Conservation (phyloP, 2,888 invertebrate species). For the Epinotia bilunana region DNA sequence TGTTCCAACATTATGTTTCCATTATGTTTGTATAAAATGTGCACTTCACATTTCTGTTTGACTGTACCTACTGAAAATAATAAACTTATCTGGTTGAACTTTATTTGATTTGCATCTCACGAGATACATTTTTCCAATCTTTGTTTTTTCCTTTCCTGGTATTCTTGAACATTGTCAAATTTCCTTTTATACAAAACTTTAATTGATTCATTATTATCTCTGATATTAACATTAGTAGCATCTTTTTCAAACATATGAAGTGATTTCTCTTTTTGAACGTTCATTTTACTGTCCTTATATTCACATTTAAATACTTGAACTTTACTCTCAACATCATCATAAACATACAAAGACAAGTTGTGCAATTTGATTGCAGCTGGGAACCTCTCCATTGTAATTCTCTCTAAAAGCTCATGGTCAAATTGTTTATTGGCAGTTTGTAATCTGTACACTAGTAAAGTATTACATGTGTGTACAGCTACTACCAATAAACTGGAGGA, state of each 20-base stretch:
- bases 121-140: slow-evolving; percentile 83
- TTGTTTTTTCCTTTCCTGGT: slow-evolving; percentile 89
- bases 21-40: slow-evolving; percentile 81
- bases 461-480: slow-evolving; percentile 80
- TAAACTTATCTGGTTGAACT: slow-evolving; percentile 74
- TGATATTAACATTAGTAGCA: slow-evolving; percentile 44
- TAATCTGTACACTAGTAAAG: slow-evolving; percentile 78
- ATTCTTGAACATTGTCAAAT: slow-evolving; percentile 92
- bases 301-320: slow-evolving; percentile 66
- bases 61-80: slow-evolving; percentile 75
- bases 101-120: slow-evolving; percentile 47
- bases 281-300: slow-evolving; percentile 57
- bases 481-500: slow-evolving; percentile 76
- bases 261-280: slow-evolving; percentile 52
- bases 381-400: slow-evolving; percentile 69
- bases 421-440: slow-evolving; percentile 58
- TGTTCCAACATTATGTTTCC: slow-evolving; percentile 72
- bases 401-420: slow-evolving; percentile 63
- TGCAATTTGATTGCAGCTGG: slow-evolving; percentile 72
- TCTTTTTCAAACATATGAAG: slow-evolving; percentile 63
- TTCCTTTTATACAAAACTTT: slow-evolving; percentile 89
- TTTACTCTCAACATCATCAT: slow-evolving; percentile 61
- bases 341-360: slow-evolving; percentile 69
- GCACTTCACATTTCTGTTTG: slow-evolving; percentile 74
- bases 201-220: slow-evolving; percentile 66